A percentile compares a stretch with the other conserved stretches of the same genome.
phyloP scores from a whole-genome alignment of 2,797 vertebrate species.

The Sebastes kiyomatsui region DNA sequence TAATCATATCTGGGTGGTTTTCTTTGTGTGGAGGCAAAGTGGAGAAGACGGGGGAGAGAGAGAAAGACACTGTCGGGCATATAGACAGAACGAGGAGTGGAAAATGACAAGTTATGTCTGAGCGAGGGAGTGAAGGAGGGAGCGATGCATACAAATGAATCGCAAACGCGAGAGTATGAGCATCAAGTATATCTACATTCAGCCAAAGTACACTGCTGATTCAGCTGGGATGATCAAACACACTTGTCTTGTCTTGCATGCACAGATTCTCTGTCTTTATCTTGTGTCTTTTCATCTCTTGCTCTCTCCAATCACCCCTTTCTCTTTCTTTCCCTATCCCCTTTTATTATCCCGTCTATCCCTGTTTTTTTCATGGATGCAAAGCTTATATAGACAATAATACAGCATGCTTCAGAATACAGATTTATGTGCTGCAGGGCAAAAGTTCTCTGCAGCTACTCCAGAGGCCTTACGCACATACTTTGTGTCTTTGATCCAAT shows the following conservation, averaged over 20 bases:
- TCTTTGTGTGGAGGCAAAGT: conserved; percentile 25
- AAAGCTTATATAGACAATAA: conserved; percentile 14
- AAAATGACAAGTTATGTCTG: conserved; percentile 15
- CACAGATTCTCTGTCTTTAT: conserved; percentile 34
- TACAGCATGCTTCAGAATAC: conserved; percentile 10
- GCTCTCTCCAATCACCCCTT: background rate
- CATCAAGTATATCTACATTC: conserved; percentile 38
- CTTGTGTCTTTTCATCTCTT: conserved; percentile 22
- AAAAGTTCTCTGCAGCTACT: conserved; percentile 27
- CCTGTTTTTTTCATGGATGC: background rate
- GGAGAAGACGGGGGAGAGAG: conserved; percentile 21
- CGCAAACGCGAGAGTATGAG: conserved; percentile 22
- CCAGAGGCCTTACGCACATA: background rate
- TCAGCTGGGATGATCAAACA: conserved; percentile 61
- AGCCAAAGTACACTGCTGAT: conserved; percentile 52
- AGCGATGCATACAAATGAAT: conserved; percentile 47
- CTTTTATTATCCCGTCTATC: conserved; percentile 2
- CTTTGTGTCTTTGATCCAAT: conserved; percentile 7
- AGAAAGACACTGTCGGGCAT: conserved; percentile 6
- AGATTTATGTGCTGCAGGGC: conserved; percentile 18
- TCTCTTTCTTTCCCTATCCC: background rate
- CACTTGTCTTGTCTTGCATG: conserved; percentile 19
- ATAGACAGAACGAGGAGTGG: background rate
- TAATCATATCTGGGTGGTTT: conserved; percentile 26
- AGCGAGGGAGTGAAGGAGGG: background rate